Percentiles rank a stretch among this genome's conserved stretches.
phyloP scores from a whole-genome alignment of 2,888 invertebrate species.

The Argyra leucocephala region DNA sequence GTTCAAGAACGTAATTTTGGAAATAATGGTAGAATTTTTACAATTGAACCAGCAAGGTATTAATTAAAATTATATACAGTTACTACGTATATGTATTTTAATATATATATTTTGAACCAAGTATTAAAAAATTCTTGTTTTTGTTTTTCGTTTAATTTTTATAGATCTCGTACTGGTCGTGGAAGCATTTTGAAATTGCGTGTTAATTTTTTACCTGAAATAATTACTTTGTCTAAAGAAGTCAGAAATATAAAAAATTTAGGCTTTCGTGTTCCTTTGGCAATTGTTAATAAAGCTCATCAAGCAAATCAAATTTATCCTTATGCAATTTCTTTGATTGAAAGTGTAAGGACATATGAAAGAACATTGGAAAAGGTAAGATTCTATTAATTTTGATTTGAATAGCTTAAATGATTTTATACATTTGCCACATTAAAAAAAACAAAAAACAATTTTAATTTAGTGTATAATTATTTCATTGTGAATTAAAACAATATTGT shows the following conservation, averaged over 20 bases:
- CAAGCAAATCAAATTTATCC: slow-evolving; percentile 98
- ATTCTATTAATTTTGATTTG: not conserved
- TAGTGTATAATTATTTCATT: not conserved
- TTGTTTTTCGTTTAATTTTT: slow-evolving; percentile 2
- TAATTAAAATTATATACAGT: not conserved
- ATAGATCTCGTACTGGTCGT: slow-evolving; percentile 59
- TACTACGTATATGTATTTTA: not conserved
- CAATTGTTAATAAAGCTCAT: slow-evolving; percentile 98
- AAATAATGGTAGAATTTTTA: slow-evolving; percentile 88
- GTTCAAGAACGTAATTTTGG: slow-evolving; percentile 90
- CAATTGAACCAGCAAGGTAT: slow-evolving; percentile 67
- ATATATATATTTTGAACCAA: slow-evolving; percentile 8
- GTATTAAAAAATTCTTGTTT: no score
- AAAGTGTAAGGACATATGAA: slow-evolving; percentile 94
- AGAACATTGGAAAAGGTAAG: slow-evolving; percentile 91
- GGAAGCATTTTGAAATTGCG: slow-evolving; percentile 78
- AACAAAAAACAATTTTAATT: not conserved
- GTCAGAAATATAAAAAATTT: slow-evolving; percentile 91
- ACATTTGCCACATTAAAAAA: not conserved
- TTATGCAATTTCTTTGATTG: slow-evolving; percentile 95
- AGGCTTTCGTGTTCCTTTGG: slow-evolving; percentile 91
- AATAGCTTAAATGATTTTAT: not conserved
- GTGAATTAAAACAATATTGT: no score
- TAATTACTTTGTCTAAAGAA: slow-evolving; percentile 96
- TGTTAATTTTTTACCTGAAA: slow-evolving; percentile 94